These are phyloP conservation scores for Galaxea fascicularis DNA, from an alignment of 92 coral and sea anemone genomes.

Conservation along the genomic window DNA sequence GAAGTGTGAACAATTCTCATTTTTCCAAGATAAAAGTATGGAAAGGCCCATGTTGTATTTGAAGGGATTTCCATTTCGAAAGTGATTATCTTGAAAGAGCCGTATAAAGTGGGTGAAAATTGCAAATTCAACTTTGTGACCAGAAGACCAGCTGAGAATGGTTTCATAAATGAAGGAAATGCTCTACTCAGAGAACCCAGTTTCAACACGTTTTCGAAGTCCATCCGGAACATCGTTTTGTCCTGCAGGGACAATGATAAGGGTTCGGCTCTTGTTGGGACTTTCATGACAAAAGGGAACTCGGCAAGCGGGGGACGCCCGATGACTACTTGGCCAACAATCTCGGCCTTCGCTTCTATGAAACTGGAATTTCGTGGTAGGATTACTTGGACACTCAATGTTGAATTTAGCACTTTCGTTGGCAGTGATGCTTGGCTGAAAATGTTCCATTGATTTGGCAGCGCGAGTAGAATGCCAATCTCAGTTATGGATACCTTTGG, in stretches of 20 bases:
- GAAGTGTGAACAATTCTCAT: conserved; percentile 23
- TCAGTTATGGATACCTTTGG: conserved; percentile 16
- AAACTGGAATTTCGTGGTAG: conserved; percentile 2
- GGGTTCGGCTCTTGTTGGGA: conserved; percentile 36
- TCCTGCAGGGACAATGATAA: conserved; percentile 52
- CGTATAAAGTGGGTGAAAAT: conserved; percentile 40
- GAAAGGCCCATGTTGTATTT: conserved; percentile 46
- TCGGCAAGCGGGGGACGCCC: conserved; percentile 45
- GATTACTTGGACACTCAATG: conserved; percentile 31
- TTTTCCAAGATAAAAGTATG: conserved; percentile 16
- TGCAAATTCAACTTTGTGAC: conserved; percentile 32
- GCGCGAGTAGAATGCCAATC: conserved; percentile 15
- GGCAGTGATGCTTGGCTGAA: conserved; percentile 36
- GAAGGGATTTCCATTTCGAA: conserved; percentile 30
- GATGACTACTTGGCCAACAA: conserved; percentile 48
- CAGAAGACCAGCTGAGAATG: conserved; percentile 24
- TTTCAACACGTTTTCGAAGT: conserved; percentile 40
- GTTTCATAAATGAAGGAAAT: conserved; percentile 35
- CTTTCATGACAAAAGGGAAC: conserved; percentile 50
- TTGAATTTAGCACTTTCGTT: background rate
- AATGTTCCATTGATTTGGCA: conserved; percentile 48
- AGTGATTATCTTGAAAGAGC: background rate
- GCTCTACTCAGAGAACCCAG: conserved; percentile 41
- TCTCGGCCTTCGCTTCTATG: conserved; percentile 34
- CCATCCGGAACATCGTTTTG: conserved; percentile 21